Percentiles rank a stretch among this genome's conserved stretches.
Evolutionary conservation across 2,113 vertebrate genomes (phyloP).

Genomic region (Cebus imitator): DNA sequence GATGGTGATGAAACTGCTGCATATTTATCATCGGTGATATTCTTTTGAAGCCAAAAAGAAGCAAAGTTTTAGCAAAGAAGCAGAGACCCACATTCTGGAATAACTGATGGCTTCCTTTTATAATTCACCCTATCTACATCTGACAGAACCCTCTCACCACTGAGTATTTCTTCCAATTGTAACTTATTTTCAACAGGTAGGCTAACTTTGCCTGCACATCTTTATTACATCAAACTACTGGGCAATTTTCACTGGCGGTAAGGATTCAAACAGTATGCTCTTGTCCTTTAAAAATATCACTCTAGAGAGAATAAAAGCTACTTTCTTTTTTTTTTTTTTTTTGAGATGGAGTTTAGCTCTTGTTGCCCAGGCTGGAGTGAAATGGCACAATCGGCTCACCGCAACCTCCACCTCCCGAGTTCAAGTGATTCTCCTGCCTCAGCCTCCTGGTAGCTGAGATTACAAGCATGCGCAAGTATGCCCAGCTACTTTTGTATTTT

Average conservation of each 20-base stretch:
- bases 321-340: background rate
- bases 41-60: slow-evolving; percentile 71
- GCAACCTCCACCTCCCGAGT: no score
- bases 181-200: background rate
- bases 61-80: background rate
- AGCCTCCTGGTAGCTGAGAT: no score
- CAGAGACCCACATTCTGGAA: background rate
- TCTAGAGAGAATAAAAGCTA: background rate
- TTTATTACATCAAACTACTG: background rate
- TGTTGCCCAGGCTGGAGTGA: no score
- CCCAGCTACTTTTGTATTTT: no score
- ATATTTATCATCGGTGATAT: slow-evolving; percentile 77
- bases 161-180: background rate
- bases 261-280: background rate
- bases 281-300: background rate
- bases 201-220: background rate
- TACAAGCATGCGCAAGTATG: no score
- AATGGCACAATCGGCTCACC: no score
- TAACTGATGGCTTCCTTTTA: background rate
- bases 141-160: background rate
- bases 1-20: slow-evolving; percentile 82
- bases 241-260: background rate
- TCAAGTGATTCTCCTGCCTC: no score
- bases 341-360: no score
- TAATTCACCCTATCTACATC: background rate